These are phyloP conservation scores for Anabacerthia variegaticeps DNA, from an alignment of 2,797 vertebrate genomes.

Conservation along the genomic window DNA sequence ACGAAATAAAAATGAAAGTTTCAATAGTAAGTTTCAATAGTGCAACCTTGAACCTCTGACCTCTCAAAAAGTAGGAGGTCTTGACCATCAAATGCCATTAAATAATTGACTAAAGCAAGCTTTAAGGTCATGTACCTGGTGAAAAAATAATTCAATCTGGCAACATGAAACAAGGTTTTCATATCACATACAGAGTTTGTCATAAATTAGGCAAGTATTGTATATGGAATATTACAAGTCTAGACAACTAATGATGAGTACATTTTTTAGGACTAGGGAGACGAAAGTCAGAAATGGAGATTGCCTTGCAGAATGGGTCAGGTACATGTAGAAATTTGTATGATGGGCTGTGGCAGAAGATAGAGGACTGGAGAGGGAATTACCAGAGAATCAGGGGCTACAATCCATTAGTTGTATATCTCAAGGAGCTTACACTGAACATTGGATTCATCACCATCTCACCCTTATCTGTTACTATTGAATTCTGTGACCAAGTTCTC, in stretches of 20 bases:
- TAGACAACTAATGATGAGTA: not conserved
- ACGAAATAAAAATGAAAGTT: not conserved
- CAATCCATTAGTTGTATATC: not conserved
- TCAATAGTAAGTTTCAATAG: not conserved
- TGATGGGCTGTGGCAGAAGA: not conserved
- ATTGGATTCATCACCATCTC: not conserved
- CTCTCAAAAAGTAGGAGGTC: not conserved
- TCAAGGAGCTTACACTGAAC: not conserved
- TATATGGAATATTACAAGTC: not conserved
- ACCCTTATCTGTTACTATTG: not conserved
- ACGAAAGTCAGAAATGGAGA: not conserved
- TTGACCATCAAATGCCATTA: not conserved
- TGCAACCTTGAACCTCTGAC: not conserved
- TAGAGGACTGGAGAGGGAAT: not conserved
- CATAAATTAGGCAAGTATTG: not conserved
- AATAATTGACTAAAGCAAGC: not conserved
- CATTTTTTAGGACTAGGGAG: not conserved
- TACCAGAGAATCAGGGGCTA: not conserved
- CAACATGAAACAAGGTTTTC: not conserved
- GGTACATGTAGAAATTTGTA: not conserved
- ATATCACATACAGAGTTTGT: not conserved
- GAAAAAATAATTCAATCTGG: not conserved
- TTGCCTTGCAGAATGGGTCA: not conserved
- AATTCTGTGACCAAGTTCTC: not conserved
- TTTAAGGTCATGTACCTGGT: not conserved